These are phyloP conservation scores for Orgyia antiqua DNA, from an alignment of 2,888 invertebrate genomes.

Conservation along the genomic window DNA sequence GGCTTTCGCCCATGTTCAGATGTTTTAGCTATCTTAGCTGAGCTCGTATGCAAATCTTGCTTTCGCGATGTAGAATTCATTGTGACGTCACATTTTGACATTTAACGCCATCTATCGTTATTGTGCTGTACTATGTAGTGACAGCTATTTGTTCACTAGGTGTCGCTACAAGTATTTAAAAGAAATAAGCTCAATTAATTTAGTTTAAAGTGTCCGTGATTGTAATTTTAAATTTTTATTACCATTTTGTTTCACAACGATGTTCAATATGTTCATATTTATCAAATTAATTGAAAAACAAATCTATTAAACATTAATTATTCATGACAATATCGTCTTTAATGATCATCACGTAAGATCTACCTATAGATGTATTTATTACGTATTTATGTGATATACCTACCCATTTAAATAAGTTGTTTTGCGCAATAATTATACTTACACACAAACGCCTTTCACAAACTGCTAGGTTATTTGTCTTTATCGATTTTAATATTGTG, in stretches of 20 bases:
- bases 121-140: no score
- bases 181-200: no score
- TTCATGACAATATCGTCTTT: background rate
- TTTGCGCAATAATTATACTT: background rate
- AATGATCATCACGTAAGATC: background rate
- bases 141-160: no score
- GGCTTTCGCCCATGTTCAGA: no score
- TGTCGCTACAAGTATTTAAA: no score
- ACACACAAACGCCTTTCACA: conserved; percentile 8
- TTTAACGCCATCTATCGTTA: no score
- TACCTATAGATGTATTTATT: background rate
- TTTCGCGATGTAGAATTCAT: no score
- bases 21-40: no score
- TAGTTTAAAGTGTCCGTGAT: no score
- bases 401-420: conserved; percentile 1
- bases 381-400: conserved; percentile 9
- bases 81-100: no score
- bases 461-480: conserved; percentile 9
- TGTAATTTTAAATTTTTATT: no score
- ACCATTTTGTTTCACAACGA: background rate
- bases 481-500: conserved; percentile 7
- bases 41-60: no score
- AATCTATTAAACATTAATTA: conserved; percentile 1
- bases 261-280: background rate
- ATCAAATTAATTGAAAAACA: conserved; percentile 1